phyloP scores from a whole-genome alignment of 1,140 invertebrate species.

The Apocrypta bakeri region DNA sequence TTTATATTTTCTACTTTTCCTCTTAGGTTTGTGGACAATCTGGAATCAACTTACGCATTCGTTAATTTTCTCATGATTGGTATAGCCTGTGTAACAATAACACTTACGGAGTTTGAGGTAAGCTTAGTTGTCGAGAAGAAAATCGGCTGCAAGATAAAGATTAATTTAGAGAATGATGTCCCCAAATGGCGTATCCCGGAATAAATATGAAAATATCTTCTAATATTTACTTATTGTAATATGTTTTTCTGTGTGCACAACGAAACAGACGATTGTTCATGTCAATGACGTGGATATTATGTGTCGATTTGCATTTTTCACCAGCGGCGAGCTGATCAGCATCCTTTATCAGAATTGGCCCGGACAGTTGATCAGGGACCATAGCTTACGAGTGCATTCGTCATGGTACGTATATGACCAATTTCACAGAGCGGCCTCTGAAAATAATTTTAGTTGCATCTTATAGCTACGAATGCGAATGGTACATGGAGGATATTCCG shows the following conservation, averaged over 20 bases:
- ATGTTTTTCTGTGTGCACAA: neutral
- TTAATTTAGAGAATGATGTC: too few species aligned
- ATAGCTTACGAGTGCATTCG: slow-evolving; percentile 4
- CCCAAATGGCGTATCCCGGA: too few species aligned
- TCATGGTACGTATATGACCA: slow-evolving; percentile 8
- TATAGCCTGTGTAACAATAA: neutral
- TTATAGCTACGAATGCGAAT: slow-evolving; percentile 32
- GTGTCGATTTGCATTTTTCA: slow-evolving; percentile 10
- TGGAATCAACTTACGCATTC: slow-evolving; percentile 3
- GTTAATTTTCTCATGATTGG: slow-evolving; percentile 12
- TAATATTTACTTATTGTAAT: neutral
- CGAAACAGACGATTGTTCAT: neutral
- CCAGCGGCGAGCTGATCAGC: neutral
- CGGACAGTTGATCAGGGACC: slow-evolving; percentile 20
- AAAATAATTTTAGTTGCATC: neutral
- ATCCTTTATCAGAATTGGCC: slow-evolving; percentile 25
- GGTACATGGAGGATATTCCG: slow-evolving; percentile 13
- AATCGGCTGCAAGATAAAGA: neutral
- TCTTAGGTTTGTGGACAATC: slow-evolving; percentile 1
- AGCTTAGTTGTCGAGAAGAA: neutral
- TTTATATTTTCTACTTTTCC: too few species aligned
- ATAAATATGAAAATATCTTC: too few species aligned
- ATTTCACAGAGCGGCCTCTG: neutral
- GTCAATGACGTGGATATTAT: slow-evolving; percentile 3
- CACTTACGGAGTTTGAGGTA: neutral